These are phyloP conservation scores for Athalia cordata DNA, from an alignment of 2,888 invertebrate genomes.

Conservation along the genomic window DNA sequence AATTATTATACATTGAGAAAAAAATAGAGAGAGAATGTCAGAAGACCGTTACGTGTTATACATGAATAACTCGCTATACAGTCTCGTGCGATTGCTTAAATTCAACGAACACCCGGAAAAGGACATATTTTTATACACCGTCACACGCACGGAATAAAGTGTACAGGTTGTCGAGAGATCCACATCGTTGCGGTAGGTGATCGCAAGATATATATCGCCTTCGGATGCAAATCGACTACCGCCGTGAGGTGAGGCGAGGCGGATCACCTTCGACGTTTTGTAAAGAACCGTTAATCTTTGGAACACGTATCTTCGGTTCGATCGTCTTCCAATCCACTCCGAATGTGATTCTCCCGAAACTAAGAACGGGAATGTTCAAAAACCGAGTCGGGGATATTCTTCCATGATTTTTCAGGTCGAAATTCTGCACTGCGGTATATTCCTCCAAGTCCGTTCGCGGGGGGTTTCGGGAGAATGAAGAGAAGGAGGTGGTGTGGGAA, in stretches of 20 bases:
- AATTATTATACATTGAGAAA: background rate
- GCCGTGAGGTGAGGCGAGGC: constrained; percentile 10
- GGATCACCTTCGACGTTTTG: background rate
- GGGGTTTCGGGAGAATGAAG: constrained; percentile 13
- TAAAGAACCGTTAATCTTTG: constrained; percentile 21
- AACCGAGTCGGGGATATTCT: no score
- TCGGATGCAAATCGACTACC: constrained; percentile 28
- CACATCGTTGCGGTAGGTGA: background rate
- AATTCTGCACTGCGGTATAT: background rate
- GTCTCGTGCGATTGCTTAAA: no score
- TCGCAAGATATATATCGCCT: constrained; percentile 11
- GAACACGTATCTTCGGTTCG: background rate
- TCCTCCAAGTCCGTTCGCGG: background rate
- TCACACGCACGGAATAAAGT: background rate
- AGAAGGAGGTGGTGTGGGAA: background rate
- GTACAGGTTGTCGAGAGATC: background rate
- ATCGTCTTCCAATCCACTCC: no score
- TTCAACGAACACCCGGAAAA: no score
- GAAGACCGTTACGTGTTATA: no score
- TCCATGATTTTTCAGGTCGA: no score
- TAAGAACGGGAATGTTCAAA: no score
- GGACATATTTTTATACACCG: background rate
- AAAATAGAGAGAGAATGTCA: no score
- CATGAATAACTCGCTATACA: no score
- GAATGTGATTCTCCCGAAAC: no score